Evolutionary conservation across 2,888 invertebrate species (phyloP).

Genomic region (Saturnia japonica): DNA sequence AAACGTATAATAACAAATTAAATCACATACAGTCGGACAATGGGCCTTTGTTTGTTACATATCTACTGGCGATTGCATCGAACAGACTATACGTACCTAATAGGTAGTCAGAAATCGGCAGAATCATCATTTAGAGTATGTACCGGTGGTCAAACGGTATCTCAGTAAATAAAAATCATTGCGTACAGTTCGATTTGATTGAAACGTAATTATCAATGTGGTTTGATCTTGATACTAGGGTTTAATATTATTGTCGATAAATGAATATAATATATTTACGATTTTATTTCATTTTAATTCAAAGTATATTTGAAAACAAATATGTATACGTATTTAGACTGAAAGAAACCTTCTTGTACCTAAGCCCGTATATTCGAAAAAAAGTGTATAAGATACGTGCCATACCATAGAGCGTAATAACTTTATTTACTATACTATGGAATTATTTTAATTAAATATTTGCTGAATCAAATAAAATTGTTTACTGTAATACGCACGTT

Average conservation of each 20-base stretch:
- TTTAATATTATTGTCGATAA: not conserved
- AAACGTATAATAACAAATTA: constrained; percentile 20
- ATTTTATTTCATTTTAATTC: not conserved
- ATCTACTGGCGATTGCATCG: constrained; percentile 16
- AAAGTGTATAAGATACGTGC: too few relatives aligned
- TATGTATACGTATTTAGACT: not conserved
- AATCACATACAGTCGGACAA: constrained; percentile 22
- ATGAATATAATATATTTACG: not conserved
- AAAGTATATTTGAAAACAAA: not conserved
- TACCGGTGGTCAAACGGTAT: constrained; percentile 37
- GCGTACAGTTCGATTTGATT: constrained; percentile 27
- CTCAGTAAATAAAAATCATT: constrained; percentile 37
- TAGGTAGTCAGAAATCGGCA: constrained; percentile 10
- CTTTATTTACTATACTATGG: too few relatives aligned
- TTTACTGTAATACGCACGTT: too few relatives aligned
- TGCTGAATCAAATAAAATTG: too few relatives aligned
- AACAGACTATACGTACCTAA: constrained; percentile 15
- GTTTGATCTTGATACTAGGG: not conserved
- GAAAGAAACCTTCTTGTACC: not conserved
- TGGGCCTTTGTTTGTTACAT: constrained; percentile 23
- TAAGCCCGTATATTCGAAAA: too few relatives aligned
- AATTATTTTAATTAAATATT: too few relatives aligned
- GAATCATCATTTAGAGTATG: constrained; percentile 24
- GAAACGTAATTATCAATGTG: constrained; percentile 24
- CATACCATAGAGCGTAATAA: too few relatives aligned